phyloP scores from a whole-genome alignment of 2,113 vertebrate species.

The Columbina picui region DNA sequence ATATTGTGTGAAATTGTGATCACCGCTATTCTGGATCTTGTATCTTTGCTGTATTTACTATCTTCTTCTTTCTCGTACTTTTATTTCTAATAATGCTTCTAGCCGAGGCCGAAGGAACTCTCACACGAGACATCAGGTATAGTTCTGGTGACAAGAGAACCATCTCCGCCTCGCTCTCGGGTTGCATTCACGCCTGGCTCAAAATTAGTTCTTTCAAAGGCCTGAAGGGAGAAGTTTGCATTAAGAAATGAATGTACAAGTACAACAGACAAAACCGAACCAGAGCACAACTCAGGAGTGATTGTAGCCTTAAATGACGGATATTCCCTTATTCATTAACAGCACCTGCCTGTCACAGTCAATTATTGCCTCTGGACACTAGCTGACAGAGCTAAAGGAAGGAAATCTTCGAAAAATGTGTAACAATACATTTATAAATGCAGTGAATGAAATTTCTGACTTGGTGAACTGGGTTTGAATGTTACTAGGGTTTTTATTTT shows the following conservation, averaged over 20 bases:
- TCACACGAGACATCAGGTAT: slow-evolving; percentile 97
- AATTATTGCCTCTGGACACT: background rate
- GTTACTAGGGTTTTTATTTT: background rate
- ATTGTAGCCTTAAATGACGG: background rate
- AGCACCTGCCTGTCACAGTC: background rate
- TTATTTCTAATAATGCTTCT: slow-evolving; percentile 82
- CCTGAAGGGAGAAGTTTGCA: slow-evolving; percentile 74
- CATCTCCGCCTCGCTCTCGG: background rate
- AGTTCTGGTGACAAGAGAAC: slow-evolving; percentile 64
- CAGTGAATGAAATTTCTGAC: background rate
- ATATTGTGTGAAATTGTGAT: slow-evolving; percentile 76
- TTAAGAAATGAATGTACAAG: slow-evolving; percentile 41
- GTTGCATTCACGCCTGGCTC: slow-evolving; percentile 61
- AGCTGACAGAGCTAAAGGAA: background rate
- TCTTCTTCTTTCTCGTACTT: slow-evolving; percentile 78
- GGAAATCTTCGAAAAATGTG: background rate
- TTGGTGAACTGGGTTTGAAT: background rate
- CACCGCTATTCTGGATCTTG: slow-evolving; percentile 60
- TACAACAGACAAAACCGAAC: slow-evolving; percentile 7
- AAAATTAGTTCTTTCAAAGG: slow-evolving; percentile 18
- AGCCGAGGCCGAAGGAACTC: slow-evolving; percentile 99
- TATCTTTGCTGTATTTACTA: slow-evolving; percentile 78
- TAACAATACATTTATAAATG: background rate
- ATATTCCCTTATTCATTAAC: background rate
- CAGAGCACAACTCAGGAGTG: background rate